Conservation (phyloP, 1,140 invertebrate species). For the Drosophila oshimai region DNA sequence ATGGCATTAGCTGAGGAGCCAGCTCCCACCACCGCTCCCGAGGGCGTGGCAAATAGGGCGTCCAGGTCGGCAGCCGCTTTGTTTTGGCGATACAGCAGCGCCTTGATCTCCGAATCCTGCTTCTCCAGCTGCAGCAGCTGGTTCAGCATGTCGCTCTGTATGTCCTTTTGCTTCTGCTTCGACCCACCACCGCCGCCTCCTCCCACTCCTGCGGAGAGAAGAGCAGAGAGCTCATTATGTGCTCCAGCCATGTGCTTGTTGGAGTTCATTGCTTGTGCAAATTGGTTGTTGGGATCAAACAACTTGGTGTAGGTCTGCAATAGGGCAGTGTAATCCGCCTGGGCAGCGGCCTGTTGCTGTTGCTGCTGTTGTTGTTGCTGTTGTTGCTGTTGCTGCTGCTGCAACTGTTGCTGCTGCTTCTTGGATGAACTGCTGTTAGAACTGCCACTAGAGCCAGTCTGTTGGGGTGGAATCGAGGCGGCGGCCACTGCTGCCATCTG, state of each 20-base stretch:
- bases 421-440: constrained; percentile 44
- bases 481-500: constrained; percentile 76
- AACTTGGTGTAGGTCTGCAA: constrained; percentile 79
- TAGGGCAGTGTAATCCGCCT: constrained; percentile 68
- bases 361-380: constrained; percentile 49
- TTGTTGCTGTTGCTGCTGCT: constrained; percentile 28
- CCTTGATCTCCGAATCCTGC: constrained; percentile 74
- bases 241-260: constrained; percentile 55
- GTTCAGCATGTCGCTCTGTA: constrained; percentile 76
- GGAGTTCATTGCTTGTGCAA: constrained; percentile 54
- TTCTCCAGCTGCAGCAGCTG: constrained; percentile 76
- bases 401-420: constrained; percentile 49
- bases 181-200: constrained; percentile 23
- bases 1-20: constrained; percentile 30
- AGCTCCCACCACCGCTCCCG: constrained; percentile 44
- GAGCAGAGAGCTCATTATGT: constrained; percentile 69
- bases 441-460: constrained; percentile 23
- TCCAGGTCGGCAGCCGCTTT: constrained; percentile 75
- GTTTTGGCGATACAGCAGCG: constrained; percentile 72
- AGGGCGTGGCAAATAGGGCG: constrained; percentile 68
- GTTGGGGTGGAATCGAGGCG: constrained; percentile 51
- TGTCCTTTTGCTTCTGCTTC: constrained; percentile 44
- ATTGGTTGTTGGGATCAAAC: constrained; percentile 75
- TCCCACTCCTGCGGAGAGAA: constrained; percentile 59
- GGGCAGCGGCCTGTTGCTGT: constrained; percentile 42